Conservation (phyloP, 2,113 vertebrate species). For the Eidolon helvum region DNA sequence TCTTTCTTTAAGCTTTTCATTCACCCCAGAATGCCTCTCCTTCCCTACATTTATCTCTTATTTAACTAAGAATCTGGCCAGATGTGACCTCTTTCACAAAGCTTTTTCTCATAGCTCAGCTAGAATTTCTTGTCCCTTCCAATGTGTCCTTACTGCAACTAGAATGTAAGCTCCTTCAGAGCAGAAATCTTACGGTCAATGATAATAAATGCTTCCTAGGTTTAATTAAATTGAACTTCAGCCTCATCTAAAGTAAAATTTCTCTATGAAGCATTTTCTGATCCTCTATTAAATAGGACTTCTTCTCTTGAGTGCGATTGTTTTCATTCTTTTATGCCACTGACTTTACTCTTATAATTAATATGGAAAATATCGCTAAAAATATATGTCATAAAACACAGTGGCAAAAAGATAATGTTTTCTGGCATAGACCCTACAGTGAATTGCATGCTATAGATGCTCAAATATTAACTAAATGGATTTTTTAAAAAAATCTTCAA, state of each 20-base stretch:
- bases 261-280: not conserved
- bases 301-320: not conserved
- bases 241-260: conserved; percentile 15
- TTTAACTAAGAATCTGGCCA: not conserved
- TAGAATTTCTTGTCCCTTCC: not conserved
- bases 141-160: not conserved
- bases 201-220: not conserved
- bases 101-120: not conserved
- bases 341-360: not conserved
- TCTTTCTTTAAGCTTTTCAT: not conserved
- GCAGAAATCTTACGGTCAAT: not conserved
- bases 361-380: not conserved
- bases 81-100: not conserved
- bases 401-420: not conserved
- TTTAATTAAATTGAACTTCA: not conserved
- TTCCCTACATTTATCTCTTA: not conserved
- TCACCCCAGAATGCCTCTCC: not conserved
- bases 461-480: not conserved
- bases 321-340: conserved; percentile 2
- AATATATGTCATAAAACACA: not conserved
- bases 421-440: not conserved
- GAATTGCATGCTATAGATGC: not conserved
- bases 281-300: not conserved
- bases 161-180: not conserved
- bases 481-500: conserved; percentile 25